phyloP scores from a whole-genome alignment of 2,797 vertebrate genomes.

The Rallus crepitans region DNA sequence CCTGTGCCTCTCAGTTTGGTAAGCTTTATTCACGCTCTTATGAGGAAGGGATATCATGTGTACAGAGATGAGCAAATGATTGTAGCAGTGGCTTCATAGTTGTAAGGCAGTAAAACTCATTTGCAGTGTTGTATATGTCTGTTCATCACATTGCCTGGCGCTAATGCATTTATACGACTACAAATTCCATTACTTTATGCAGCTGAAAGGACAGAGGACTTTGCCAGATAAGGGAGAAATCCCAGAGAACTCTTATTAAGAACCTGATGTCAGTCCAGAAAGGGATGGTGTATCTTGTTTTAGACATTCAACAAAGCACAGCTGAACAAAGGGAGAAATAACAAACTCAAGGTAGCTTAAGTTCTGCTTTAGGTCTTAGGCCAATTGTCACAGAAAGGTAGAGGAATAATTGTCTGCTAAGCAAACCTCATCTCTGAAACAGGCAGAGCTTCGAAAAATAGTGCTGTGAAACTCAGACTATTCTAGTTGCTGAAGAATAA shows the following conservation, averaged over 20 bases:
- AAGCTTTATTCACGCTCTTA: conserved; percentile 56
- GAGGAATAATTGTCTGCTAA: not conserved
- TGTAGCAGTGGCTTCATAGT: conserved; percentile 55
- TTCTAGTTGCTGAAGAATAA: not conserved
- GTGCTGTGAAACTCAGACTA: not conserved
- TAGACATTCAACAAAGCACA: not conserved
- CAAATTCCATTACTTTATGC: conserved; percentile 40
- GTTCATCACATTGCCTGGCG: conserved; percentile 14
- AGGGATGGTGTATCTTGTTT: not conserved
- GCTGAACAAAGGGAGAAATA: not conserved
- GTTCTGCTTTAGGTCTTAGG: not conserved
- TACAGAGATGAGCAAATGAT: conserved; percentile 15
- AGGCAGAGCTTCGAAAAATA: not conserved
- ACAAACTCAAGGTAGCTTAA: not conserved
- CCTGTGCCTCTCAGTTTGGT: not conserved
- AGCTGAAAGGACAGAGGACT: not conserved
- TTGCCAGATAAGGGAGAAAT: conserved; percentile 6
- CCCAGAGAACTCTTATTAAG: not conserved
- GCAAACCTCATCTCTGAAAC: not conserved
- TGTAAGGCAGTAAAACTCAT: conserved; percentile 45
- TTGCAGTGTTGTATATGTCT: conserved; percentile 26
- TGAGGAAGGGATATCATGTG: conserved; percentile 28
- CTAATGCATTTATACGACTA: conserved; percentile 51
- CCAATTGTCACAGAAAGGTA: not conserved
- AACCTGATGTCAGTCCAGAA: not conserved